Base-by-base conservation (phyloP, 2,113 vertebrate species). In the Amblyopsis rosae region DNA sequence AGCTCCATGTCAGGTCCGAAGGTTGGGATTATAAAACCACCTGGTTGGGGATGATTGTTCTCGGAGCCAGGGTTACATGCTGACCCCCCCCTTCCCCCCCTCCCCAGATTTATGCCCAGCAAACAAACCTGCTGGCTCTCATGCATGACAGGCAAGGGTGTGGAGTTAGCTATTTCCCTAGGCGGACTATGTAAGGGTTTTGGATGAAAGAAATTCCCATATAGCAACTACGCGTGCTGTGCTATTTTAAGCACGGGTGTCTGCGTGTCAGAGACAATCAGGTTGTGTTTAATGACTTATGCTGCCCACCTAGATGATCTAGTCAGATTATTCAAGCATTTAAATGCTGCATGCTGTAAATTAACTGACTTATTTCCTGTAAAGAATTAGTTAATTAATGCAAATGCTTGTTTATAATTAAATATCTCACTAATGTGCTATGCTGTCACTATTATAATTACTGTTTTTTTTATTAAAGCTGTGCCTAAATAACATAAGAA, bases 361-460 rank as follows among this genome's bases (percentile, higher is more conserved):
- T 41, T 5, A 41, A 26, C 10, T 9, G 17, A 9, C 9, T 75
- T 16, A 48, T 47, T 1, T 54, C 33, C 17, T 45, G 61, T 49
- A 55, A 66, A 35, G 45, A 50, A 70, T 85, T 63, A 45, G 59
- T 84, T 64, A 73, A 65, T 78, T n/a, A 45, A 77, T 65, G 13
- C 59, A n/a, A 51, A 73, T 53, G 9, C 59, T 59, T 73, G 10
- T 56, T 77, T 19, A 62, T 82, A 78, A 87, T 86, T 72, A 76
- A 76, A 83, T 51, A 57, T 85, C 65, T 76, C 13, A 54, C 73
- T 16, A 59, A 32, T 32, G 67, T 84, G 75, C 41, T 51, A 77
- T 6, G 65, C 33, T 9, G 49, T 78, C 75, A 60, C 12, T 8
- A 53, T 86, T 60, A 79, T 15, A 53, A 53, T 53, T 6, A 3